Conservation (phyloP, 2,113 vertebrate species). For the Paramisgurnus dabryanus region DNA sequence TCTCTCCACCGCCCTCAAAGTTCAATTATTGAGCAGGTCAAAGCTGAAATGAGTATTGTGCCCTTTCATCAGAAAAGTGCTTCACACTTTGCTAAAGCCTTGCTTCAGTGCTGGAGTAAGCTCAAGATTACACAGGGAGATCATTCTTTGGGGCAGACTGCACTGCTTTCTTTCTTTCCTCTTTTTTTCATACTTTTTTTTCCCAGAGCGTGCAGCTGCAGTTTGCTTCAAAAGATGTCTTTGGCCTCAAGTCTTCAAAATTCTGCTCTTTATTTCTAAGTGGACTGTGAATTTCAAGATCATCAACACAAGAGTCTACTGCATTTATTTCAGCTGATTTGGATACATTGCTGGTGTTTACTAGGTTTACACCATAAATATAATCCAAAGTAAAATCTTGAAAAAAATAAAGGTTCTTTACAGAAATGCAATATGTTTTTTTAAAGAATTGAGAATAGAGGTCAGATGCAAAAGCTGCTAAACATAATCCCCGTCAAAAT, state of each 20-base stretch:
- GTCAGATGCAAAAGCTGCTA: no score
- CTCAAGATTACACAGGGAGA: slow-evolving; percentile 74
- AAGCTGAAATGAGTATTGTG: slow-evolving; percentile 68
- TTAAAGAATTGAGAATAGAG: no score
- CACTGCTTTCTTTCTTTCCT: slow-evolving; percentile 25
- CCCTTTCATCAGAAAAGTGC: slow-evolving; percentile 70
- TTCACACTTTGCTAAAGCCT: slow-evolving; percentile 63
- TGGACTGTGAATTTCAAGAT: not conserved
- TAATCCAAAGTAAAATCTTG: no score
- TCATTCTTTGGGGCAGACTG: slow-evolving; percentile 72
- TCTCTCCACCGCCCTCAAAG: slow-evolving; percentile 32
- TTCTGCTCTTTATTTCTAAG: slow-evolving; percentile 13
- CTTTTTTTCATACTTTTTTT: slow-evolving; percentile 56
- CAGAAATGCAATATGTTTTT: no score
- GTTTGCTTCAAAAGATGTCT: slow-evolving; percentile 64
- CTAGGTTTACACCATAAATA: no score
- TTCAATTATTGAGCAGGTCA: slow-evolving; percentile 67
- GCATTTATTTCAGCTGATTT: no score
- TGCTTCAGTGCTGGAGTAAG: slow-evolving; percentile 64
- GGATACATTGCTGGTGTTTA: not conserved
- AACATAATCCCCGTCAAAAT: no score
- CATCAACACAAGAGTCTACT: not conserved
- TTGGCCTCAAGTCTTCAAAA: slow-evolving; percentile 42
- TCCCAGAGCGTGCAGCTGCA: slow-evolving; percentile 70
- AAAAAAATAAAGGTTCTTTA: no score